Evolutionary conservation across 2,113 vertebrate genomes (phyloP).

Genomic region (Megaptera novaeangliae): DNA sequence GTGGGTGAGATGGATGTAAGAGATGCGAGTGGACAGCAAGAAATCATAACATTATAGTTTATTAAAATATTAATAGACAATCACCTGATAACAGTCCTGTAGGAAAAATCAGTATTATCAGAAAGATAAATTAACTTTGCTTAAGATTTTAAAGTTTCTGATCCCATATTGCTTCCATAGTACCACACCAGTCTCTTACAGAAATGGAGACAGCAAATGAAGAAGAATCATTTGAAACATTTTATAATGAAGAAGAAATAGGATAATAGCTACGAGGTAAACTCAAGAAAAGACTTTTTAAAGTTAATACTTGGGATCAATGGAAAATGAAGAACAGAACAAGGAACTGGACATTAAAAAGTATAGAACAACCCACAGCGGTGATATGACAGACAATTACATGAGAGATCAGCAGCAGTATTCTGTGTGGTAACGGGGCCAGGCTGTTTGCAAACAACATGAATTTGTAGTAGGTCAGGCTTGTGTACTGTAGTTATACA

Average conservation of each 20-base stretch:
- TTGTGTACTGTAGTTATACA: neutral
- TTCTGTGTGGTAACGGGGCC: neutral
- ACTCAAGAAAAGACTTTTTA: neutral
- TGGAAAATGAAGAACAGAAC: neutral
- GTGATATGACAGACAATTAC: neutral
- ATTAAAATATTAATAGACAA: neutral
- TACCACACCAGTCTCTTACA: neutral
- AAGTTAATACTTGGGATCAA: neutral
- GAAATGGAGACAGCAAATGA: neutral
- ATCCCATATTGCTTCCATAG: neutral
- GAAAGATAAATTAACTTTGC: constrained; percentile 21
- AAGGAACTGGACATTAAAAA: neutral
- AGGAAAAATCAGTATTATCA: neutral
- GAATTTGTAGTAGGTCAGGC: neutral
- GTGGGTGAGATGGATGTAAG: neutral
- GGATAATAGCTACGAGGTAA: neutral
- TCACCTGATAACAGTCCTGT: neutral
- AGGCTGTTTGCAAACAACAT: neutral
- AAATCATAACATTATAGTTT: neutral
- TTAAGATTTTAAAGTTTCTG: neutral
- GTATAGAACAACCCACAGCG: neutral
- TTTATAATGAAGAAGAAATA: neutral
- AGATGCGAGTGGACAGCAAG: neutral
- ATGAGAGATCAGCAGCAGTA: neutral
- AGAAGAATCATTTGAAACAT: neutral